Conservation (phyloP, 2,113 vertebrate genomes). For the Silurus asotus region DNA sequence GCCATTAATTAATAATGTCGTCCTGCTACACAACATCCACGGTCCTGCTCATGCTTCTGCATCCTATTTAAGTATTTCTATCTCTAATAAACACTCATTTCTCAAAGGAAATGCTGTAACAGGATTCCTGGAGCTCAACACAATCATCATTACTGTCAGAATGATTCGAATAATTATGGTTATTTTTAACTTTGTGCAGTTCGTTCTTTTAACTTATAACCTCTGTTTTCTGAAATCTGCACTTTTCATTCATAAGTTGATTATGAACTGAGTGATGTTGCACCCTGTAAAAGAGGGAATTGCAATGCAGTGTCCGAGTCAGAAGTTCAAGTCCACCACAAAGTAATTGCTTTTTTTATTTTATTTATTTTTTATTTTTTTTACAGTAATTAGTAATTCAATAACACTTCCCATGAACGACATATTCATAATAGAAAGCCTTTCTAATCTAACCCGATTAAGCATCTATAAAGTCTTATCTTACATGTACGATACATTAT, state of each 20-base stretch:
- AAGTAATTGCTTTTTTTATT: background rate
- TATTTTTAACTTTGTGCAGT: slow-evolving; percentile 3
- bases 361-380: background rate
- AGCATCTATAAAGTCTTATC: background rate
- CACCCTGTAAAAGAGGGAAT: background rate
- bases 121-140: background rate
- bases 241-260: background rate
- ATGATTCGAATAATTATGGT: slow-evolving; percentile 14
- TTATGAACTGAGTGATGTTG: background rate
- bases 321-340: background rate
- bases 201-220: background rate
- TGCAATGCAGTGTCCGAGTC: background rate
- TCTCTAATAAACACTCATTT: background rate
- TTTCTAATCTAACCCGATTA: background rate
- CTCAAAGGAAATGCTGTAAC: background rate
- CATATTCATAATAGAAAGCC: background rate
- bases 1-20: background rate
- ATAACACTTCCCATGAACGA: background rate
- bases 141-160: slow-evolving; percentile 8
- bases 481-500: background rate
- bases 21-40: background rate
- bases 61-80: background rate
- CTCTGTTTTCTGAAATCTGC: background rate
- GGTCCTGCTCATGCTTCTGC: too few species aligned
- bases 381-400: background rate